Conservation (phyloP, 2,113 vertebrate species). For the Eclectus roratus region DNA sequence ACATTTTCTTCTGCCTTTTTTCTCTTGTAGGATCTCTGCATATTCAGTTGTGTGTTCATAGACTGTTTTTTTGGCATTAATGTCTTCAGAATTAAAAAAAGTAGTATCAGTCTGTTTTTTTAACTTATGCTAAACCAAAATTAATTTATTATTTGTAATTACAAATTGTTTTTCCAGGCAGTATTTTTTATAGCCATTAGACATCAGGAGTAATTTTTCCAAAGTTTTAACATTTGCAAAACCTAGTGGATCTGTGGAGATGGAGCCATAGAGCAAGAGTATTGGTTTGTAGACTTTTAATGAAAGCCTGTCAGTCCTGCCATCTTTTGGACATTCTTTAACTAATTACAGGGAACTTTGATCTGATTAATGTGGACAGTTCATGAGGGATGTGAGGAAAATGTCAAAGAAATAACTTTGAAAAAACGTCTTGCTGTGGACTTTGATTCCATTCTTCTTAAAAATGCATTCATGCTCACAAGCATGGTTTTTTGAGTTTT, state of each 20-base stretch:
- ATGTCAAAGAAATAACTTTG: neutral
- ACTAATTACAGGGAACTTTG: neutral
- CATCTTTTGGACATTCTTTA: conserved; percentile 36
- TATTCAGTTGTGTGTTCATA: neutral
- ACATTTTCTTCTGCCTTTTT: neutral
- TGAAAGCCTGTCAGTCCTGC: neutral
- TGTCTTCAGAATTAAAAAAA: neutral
- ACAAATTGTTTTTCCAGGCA: neutral
- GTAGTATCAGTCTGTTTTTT: neutral
- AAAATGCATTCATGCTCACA: neutral
- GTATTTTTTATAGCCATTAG: neutral
- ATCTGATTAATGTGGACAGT: neutral
- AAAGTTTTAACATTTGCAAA: neutral
- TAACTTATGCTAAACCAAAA: neutral
- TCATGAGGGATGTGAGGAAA: neutral
- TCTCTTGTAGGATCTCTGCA: neutral
- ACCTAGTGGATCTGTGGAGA: neutral
- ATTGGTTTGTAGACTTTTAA: neutral
- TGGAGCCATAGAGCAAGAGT: rapidly evolving
- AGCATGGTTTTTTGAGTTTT: neutral
- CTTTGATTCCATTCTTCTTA: neutral
- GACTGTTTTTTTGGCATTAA: neutral
- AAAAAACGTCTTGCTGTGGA: neutral
- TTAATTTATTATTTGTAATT: neutral
- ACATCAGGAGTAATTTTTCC: neutral